A percentile compares a stretch with the other conserved stretches of the same genome.
Evolutionary conservation across 92 coral and sea anemone species (phyloP).

Genomic region (Epizoanthus rinbou): DNA sequence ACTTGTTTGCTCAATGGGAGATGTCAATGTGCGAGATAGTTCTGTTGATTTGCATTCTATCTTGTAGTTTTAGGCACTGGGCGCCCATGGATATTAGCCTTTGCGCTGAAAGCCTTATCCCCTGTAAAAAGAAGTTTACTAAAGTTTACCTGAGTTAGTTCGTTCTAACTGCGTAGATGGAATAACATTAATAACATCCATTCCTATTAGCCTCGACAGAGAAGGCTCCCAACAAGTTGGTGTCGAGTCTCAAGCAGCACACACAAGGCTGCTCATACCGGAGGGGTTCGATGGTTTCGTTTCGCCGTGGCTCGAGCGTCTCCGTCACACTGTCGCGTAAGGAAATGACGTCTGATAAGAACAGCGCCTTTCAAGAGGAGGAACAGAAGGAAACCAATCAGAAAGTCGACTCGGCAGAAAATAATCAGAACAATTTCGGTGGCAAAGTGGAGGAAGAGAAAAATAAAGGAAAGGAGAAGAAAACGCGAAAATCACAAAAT

Average conservation of each 20-base stretch:
- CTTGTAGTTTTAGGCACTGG: no score
- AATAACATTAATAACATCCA: not conserved
- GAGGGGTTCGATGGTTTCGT: conserved; percentile 51
- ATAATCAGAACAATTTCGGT: conserved; percentile 1
- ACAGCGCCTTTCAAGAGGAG: conserved; percentile 13
- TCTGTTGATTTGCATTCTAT: no score
- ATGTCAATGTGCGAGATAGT: no score
- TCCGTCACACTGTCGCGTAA: conserved; percentile 49
- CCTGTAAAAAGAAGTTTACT: no score
- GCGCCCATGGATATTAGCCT: no score
- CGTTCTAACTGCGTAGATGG: no score
- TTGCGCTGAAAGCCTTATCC: no score
- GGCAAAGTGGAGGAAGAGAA: conserved; percentile 9
- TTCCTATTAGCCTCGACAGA: conserved; percentile 1
- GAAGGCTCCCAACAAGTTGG: conserved; percentile 1
- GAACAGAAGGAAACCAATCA: conserved; percentile 4
- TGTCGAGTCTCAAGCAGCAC: conserved; percentile 26
- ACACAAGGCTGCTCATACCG: not conserved
- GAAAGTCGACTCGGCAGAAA: not conserved
- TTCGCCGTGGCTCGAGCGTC: conserved; percentile 55
- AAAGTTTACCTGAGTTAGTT: no score
- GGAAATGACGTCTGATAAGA: conserved; percentile 55
- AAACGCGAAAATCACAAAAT: conserved; percentile 18
- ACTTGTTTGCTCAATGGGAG: no score
- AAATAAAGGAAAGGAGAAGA: not conserved